phyloP scores from a whole-genome alignment of 2,888 invertebrate species.

The Limnephilus auricula region DNA sequence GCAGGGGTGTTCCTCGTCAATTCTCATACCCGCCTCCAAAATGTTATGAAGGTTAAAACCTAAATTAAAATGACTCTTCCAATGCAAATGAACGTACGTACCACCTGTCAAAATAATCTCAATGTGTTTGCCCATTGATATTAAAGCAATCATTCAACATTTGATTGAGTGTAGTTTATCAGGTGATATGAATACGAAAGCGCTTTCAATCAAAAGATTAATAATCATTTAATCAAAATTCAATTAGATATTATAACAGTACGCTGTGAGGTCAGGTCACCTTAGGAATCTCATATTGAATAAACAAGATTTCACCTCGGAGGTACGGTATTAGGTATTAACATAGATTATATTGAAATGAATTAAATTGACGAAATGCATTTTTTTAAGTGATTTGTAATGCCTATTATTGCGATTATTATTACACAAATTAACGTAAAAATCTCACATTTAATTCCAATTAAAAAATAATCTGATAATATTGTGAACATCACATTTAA shows the following conservation, averaged over 20 bases:
- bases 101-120: neutral
- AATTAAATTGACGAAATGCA: no score
- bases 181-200: neutral
- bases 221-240: neutral
- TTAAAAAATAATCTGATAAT: neutral
- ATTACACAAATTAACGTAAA: neutral
- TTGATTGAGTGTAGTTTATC: neutral
- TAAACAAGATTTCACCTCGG: neutral
- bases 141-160: neutral
- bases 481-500: neutral
- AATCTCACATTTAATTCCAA: neutral
- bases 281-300: neutral
- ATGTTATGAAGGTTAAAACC: no score
- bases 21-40: no score
- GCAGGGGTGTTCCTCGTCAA: no score
- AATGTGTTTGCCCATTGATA: neutral
- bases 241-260: neutral
- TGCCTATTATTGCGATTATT: neutral
- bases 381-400: no score
- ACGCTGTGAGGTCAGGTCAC: neutral
- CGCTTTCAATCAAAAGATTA: constrained; percentile 2
- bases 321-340: neutral
- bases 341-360: neutral
- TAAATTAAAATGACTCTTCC: neutral
- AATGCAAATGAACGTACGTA: neutral